These are phyloP conservation scores for Drosophila maculinotata DNA, from an alignment of 2,888 invertebrate species.

Conservation along the genomic window DNA sequence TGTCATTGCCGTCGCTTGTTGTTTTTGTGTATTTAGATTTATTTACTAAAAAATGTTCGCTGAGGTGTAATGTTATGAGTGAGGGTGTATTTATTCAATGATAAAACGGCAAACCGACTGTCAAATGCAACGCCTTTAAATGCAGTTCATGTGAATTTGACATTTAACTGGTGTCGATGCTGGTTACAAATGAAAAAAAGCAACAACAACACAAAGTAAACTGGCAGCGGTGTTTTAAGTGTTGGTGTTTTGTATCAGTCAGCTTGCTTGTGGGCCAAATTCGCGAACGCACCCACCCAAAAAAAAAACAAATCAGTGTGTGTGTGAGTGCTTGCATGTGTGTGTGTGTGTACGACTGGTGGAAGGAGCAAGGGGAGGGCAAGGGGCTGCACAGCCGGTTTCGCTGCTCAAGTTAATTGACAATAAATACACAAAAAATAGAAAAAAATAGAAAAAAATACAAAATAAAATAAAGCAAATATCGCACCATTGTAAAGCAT, in stretches of 20 bases:
- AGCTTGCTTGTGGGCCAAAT: constrained; percentile 50
- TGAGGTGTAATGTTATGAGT: constrained; percentile 34
- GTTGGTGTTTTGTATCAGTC: constrained; percentile 48
- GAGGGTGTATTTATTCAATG: constrained; percentile 38
- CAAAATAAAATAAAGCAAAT: constrained; percentile 31
- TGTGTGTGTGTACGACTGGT: constrained; percentile 12
- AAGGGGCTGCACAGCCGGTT: constrained; percentile 70
- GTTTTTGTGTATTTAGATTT: constrained; percentile 27
- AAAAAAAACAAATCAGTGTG: constrained; percentile 47
- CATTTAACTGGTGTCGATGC: constrained; percentile 57
- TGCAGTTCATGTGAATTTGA: constrained; percentile 76
- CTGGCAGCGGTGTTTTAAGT: constrained; percentile 30
- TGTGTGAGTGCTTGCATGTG: constrained; percentile 12
- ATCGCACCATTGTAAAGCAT: constrained; percentile 49
- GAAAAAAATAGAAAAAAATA: constrained; percentile 26
- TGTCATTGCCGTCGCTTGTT: constrained; percentile 14
- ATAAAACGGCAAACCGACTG: constrained; percentile 4
- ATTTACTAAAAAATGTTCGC: constrained; percentile 34
- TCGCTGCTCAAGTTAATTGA: constrained; percentile 71
- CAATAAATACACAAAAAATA: constrained; percentile 47
- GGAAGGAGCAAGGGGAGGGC: constrained; percentile 42
- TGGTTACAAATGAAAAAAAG: constrained; percentile 21
- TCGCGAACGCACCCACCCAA: constrained; percentile 74
- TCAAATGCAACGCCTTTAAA: constrained; percentile 25
- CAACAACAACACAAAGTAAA: constrained; percentile 27